Evolutionary conservation across 2,888 invertebrate genomes (phyloP).

Genomic region (Pherbina coryleti): DNA sequence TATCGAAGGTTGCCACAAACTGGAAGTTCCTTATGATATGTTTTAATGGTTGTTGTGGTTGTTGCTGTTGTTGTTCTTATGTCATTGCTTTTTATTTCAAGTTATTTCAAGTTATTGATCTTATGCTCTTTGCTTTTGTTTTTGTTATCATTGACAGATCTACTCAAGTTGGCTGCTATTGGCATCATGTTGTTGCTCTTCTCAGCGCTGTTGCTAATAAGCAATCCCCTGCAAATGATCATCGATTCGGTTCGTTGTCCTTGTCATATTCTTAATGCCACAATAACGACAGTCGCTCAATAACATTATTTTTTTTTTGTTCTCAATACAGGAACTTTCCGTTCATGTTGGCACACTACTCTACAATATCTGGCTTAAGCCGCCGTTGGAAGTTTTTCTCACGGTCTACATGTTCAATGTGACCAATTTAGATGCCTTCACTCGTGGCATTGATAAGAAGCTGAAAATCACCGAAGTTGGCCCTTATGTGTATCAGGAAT

Average conservation of each 20-base stretch:
- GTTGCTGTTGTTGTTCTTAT: neutral
- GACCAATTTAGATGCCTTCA: constrained; percentile 80
- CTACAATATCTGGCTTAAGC: constrained; percentile 75
- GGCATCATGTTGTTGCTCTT: constrained; percentile 62
- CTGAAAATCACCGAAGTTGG: constrained; percentile 80
- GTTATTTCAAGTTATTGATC: constrained; percentile 14
- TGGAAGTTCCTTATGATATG: neutral
- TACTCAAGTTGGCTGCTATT: constrained; percentile 59
- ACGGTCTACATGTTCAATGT: constrained; percentile 83
- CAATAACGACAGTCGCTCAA: no score
- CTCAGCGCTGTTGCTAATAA: constrained; percentile 57
- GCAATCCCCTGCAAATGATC: constrained; percentile 62
- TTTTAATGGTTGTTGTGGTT: neutral
- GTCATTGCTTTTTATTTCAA: neutral
- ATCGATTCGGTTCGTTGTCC: constrained; percentile 61
- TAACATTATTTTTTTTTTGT: no score
- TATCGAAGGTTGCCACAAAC: neutral
- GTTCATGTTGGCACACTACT: constrained; percentile 73
- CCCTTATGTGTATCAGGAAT: constrained; percentile 85
- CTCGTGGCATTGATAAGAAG: constrained; percentile 75
- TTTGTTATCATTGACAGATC: constrained; percentile 53
- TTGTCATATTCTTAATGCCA: constrained; percentile 19
- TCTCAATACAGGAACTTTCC: constrained; percentile 58
- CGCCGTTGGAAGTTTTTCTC: constrained; percentile 77
- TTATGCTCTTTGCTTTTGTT: constrained; percentile 12